Base-by-base conservation (phyloP, 2,888 invertebrate genomes). In the Aphodius granarius region DNA sequence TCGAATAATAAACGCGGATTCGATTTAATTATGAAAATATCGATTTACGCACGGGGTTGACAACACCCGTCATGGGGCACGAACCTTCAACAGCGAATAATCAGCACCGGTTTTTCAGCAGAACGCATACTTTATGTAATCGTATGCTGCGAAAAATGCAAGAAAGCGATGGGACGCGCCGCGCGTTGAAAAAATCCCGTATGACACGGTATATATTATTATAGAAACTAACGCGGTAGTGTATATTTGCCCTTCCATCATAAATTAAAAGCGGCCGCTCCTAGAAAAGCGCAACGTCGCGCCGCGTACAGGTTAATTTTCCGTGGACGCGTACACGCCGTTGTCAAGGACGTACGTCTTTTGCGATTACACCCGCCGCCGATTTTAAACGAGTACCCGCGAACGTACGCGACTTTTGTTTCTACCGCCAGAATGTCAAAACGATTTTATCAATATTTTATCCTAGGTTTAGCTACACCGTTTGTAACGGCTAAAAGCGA, bases 201-300 rank as follows among this genome's bases (percentile, higher is more conserved):
- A 77, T 75, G 73, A 77, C 78, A 74, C 77, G 76, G 75, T 74
- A 78, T 77, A 75, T 76, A 77, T 73, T 72, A 78, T 78, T 80
- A 81, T 81, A 80, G 79, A 77, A 78, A 81, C 81, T 81, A 80
- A 79, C 72, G 72, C 78, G 79, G 78, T 79, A 79, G 78, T 78
- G 80, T 80, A 80, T 80, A 81, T 81, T 80, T 80, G 80, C 80
- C 80, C 82, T 81, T 78, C 80, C 81, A 76, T 80, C 80, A 80
- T 80, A 79, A 80, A 78, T 80, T 78, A 77, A 77, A 73, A 75
- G 43, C 23, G 72, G 66, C 63, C 75, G 81, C 78, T 73, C 66
- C 73, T 81, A 81, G 75, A 78, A 81, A 79, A 78, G 79, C 77
- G 79, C 23, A 73, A 78, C 81, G 76, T 65, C 13, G 43, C 18